Evolutionary conservation across 2,888 invertebrate species (phyloP).

Genomic region (Pimpla rufipes): DNA sequence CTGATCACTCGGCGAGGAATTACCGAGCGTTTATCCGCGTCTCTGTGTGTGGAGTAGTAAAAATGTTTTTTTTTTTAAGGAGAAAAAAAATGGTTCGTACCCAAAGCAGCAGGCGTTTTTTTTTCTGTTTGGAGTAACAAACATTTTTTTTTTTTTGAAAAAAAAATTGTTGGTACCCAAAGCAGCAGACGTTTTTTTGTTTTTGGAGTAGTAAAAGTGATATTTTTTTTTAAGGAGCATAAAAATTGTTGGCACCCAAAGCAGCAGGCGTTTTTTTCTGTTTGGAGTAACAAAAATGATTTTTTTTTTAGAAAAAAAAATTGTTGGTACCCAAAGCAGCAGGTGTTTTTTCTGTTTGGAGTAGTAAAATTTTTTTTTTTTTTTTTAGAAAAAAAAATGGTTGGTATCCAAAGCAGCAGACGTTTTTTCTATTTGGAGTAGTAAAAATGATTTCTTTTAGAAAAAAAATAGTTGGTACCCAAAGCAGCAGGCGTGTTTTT

Average conservation of each 20-base stretch:
- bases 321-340: background rate
- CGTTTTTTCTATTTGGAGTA: conserved; percentile 1
- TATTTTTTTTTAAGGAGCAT: background rate
- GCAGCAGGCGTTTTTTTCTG: conserved; percentile 26
- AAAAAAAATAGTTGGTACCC: background rate
- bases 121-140: too few relatives aligned
- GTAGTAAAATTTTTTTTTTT: conserved; percentile 33
- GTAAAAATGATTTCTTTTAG: background rate
- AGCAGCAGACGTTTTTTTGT: conserved; percentile 20
- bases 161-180: background rate
- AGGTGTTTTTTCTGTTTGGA: conserved; percentile 26
- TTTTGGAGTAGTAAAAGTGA: background rate
- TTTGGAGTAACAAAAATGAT: too few relatives aligned
- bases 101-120: conserved; percentile 12
- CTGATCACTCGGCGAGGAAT: background rate
- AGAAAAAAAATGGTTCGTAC: background rate
- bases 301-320: background rate
- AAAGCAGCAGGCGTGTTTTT: conserved; percentile 2
- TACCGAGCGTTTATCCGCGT: background rate
- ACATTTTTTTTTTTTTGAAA: conserved; percentile 31
- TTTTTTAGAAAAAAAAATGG: conserved; percentile 1
- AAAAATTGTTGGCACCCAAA: background rate
- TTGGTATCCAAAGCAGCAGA: background rate
- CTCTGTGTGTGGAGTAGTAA: background rate
- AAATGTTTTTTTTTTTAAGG: conserved; percentile 2